These are phyloP conservation scores for Arctopsyche grandis DNA, from an alignment of 1,140 invertebrate species.

Conservation along the genomic window DNA sequence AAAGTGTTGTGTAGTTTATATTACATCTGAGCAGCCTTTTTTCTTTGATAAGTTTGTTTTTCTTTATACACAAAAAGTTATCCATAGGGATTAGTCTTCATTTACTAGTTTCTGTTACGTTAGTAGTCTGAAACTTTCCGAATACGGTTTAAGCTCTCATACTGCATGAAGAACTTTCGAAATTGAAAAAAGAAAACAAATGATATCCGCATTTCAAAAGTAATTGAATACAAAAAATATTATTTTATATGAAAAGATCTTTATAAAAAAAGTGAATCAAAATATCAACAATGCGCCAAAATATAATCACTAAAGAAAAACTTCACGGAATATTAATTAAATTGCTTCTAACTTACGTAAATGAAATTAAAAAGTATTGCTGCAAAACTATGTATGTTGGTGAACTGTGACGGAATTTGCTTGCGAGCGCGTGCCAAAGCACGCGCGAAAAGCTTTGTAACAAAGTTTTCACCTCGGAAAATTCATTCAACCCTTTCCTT, in stretches of 20 bases:
- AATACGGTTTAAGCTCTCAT: neutral
- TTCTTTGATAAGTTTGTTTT: neutral
- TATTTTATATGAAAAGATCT: neutral
- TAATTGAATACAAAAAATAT: neutral
- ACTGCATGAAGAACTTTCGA: neutral
- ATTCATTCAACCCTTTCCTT: neutral
- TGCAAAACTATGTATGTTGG: no score
- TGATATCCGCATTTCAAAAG: no score
- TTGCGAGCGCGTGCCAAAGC: neutral
- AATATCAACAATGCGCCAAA: neutral
- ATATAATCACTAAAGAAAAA: neutral
- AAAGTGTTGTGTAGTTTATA: no score
- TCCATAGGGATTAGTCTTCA: conserved; percentile 11
- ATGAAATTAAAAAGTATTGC: no score
- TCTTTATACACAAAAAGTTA: neutral
- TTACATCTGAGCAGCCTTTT: neutral
- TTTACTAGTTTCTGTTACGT: conserved; percentile 22
- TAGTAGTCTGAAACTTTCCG: neutral
- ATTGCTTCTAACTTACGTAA: no score
- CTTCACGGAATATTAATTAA: no score
- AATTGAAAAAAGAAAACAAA: neutral
- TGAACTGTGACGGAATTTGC: neutral
- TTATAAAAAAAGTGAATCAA: neutral
- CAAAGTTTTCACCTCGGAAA: conserved; percentile 6
- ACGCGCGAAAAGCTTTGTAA: conserved; percentile 12